phyloP scores from a whole-genome alignment of 2,888 invertebrate genomes.

The Agrochola macilenta region DNA sequence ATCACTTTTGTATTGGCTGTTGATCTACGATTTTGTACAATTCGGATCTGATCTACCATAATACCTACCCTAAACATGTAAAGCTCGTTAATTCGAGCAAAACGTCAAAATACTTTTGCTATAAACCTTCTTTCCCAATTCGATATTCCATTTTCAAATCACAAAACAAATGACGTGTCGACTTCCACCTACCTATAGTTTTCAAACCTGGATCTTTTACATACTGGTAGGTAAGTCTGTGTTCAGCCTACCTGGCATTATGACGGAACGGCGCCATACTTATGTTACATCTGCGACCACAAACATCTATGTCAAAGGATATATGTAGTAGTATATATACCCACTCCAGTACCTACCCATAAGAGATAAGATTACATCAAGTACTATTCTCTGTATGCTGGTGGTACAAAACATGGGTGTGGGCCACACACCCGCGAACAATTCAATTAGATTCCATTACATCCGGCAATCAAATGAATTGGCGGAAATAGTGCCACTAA shows the following conservation, averaged over 20 bases:
- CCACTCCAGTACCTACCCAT: background rate
- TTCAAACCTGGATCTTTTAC: background rate
- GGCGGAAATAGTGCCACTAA: constrained; percentile 20
- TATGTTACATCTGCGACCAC: constrained; percentile 47
- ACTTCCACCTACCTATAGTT: background rate
- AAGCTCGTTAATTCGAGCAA: background rate
- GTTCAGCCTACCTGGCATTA: constrained; percentile 32
- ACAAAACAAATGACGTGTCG: background rate
- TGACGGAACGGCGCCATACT: constrained; percentile 56
- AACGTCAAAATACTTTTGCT: background rate
- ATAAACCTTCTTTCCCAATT: background rate
- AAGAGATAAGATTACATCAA: constrained; percentile 50
- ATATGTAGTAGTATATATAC: constrained; percentile 7
- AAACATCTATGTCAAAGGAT: constrained; percentile 49
- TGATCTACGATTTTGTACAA: background rate
- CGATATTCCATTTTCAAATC: background rate
- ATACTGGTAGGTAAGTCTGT: constrained; percentile 1
- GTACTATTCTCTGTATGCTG: constrained; percentile 36
- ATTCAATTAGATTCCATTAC: constrained; percentile 34
- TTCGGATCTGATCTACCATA: constrained; percentile 1
- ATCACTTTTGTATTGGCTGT: background rate
- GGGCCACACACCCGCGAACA: constrained; percentile 41
- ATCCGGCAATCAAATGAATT: constrained; percentile 34
- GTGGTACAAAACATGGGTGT: constrained; percentile 41
- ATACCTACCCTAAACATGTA: background rate